These are phyloP conservation scores for Agonum fuliginosum DNA, from an alignment of 2,888 invertebrate species.

Conservation along the genomic window DNA sequence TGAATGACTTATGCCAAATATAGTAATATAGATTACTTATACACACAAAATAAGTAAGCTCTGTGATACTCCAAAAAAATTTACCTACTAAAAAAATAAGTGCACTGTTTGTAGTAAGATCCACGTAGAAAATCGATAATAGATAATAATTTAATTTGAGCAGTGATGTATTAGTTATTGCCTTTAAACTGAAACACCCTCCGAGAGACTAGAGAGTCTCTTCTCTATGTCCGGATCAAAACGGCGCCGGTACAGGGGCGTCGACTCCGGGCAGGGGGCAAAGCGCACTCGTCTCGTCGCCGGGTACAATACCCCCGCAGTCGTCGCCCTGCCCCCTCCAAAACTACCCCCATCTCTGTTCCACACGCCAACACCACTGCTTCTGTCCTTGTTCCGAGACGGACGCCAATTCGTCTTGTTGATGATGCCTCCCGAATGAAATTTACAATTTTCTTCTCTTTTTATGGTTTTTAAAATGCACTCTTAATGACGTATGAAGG, in stretches of 20 bases:
- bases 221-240: slow-evolving; percentile 11
- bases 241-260: slow-evolving; percentile 10
- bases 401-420: slow-evolving; percentile 38
- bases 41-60: too few species aligned
- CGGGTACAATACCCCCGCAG: slow-evolving; percentile 43
- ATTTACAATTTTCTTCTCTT: slow-evolving; percentile 47
- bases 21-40: too few species aligned
- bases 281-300: slow-evolving; percentile 20
- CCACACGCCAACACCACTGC: background rate
- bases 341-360: background rate
- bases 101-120: too few species aligned
- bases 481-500: slow-evolving; percentile 36
- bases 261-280: slow-evolving; percentile 12
- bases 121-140: too few species aligned
- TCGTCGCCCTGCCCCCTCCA: background rate
- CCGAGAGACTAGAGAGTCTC: background rate
- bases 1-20: too few species aligned
- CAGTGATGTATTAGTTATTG: too few species aligned
- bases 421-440: slow-evolving; percentile 32
- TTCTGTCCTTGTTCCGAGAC: background rate
- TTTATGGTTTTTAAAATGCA: slow-evolving; percentile 41
- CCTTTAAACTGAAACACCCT: too few species aligned
- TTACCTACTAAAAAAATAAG: too few species aligned
- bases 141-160: too few species aligned
- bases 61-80: too few species aligned